phyloP scores from a whole-genome alignment of 2,797 vertebrate genomes.

The Mus spretus region DNA sequence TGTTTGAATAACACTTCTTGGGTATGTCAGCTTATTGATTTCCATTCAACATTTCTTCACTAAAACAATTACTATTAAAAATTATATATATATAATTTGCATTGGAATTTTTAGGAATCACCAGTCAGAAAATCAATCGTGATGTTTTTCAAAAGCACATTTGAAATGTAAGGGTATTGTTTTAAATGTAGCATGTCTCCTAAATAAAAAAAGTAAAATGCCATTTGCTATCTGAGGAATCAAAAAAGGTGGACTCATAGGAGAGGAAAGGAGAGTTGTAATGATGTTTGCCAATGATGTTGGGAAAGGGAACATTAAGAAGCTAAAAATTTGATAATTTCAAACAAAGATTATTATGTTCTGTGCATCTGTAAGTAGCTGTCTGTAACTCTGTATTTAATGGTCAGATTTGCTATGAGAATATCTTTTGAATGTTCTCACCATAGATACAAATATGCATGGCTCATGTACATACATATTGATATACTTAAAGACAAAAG shows the following conservation, averaged over 20 bases:
- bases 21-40: background rate
- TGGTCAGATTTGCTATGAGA: background rate
- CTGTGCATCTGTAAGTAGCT: accelerated
- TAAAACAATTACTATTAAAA: slow-evolving; percentile 17
- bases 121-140: background rate
- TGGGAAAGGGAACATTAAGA: accelerated
- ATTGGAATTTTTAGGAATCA: background rate
- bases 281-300: accelerated
- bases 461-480: background rate
- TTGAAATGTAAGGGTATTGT: background rate
- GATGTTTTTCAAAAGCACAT: background rate
- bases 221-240: background rate
- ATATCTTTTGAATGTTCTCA: background rate
- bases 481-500: background rate
- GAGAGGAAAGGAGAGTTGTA: background rate
- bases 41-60: background rate
- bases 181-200: background rate
- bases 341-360: background rate
- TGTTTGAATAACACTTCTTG: background rate
- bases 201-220: background rate
- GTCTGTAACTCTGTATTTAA: background rate
- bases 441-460: too few species aligned
- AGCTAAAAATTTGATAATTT: background rate
- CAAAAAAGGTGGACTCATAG: background rate
- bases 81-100: too few species aligned